Evolutionary conservation across 2,888 invertebrate species (phyloP).

Genomic region (Caenorhabditis becei): DNA sequence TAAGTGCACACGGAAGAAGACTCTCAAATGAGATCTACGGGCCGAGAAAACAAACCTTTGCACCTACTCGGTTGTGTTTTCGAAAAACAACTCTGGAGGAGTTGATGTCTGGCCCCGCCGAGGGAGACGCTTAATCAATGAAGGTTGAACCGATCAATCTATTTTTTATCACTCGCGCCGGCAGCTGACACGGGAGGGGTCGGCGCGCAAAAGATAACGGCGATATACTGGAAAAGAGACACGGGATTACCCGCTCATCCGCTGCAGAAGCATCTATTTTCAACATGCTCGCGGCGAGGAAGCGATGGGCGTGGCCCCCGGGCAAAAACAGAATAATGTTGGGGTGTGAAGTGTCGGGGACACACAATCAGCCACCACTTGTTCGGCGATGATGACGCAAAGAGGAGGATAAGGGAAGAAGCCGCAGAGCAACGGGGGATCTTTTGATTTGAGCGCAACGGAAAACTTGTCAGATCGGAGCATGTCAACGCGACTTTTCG

Average conservation of each 20-base stretch:
- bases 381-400: conserved; percentile 19
- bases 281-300: conserved; percentile 25
- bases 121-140: conserved; percentile 24
- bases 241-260: too few relatives aligned
- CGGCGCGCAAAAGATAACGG: conserved; percentile 38
- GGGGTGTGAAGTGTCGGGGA: conserved; percentile 33
- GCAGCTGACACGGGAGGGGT: conserved; percentile 17
- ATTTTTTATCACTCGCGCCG: conserved; percentile 13
- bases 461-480: conserved; percentile 2
- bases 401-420: background rate
- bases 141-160: conserved; percentile 48
- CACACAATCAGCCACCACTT: conserved; percentile 59
- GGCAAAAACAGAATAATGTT: conserved; percentile 27
- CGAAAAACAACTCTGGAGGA: conserved; percentile 31
- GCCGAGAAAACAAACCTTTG: conserved; percentile 23
- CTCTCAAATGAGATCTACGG: background rate
- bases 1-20: background rate
- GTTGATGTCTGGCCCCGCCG: conserved; percentile 19
- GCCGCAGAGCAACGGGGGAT: background rate
- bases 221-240: too few relatives aligned
- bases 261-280: conserved; percentile 35
- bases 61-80: conserved; percentile 22
- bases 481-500: background rate
- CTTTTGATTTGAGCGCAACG: background rate
- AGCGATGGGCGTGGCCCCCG: background rate